Base-by-base conservation (phyloP, 2,113 vertebrate genomes). In the Hirundichthys speculiger region DNA sequence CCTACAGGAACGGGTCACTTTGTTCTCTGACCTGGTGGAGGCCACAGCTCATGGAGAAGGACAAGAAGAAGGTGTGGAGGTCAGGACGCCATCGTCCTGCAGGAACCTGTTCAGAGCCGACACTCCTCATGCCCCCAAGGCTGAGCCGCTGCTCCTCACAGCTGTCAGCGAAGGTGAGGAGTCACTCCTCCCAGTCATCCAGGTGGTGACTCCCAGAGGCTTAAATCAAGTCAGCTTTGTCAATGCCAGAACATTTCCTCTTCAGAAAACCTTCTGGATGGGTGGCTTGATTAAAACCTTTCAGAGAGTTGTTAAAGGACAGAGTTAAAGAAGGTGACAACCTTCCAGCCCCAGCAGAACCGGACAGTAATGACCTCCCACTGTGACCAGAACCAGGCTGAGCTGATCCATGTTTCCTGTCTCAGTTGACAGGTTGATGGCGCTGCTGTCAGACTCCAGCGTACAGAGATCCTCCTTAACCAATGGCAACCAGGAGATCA, bases 1-100 rank as follows among this genome's bases (percentile, higher is more conserved):
- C 45, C 91, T 97, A 6, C 94, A 95, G 81, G 95, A 98, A 85
- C 94, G 96, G 2, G 95, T 94, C 0, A 94, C 92, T 13, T 88
- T 98, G 5, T 98, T 98, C 14, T 92, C 92, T 0, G 95, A 97
- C 77, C 90, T 95, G 68, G 88, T 90, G 2, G 93, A 94, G 75
- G 92, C 93, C 4, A 92, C 93, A 11, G 87, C 66, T 20, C 83
- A 86, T 5, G 86, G 87, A 20, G 70, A 77, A 2, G 73, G 84
- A 9, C 79, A 64, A 4, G 70, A 57, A 14, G 54, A 75, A 3
- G 83, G 82, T 2, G 83, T 87, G 38, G 92, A 92, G 14, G 69
- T 83, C 64, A 60, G 38, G 22, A 88, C 77, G 39, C n/a, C n/a
- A n/a, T 72, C 82, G 5, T 68, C 53, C 49, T 46, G 41, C 53